Evolutionary conservation across 2,113 vertebrate species (phyloP), one percentile per base, ranked within the genome.

Genomic region (Spermophilus dauricus): DNA sequence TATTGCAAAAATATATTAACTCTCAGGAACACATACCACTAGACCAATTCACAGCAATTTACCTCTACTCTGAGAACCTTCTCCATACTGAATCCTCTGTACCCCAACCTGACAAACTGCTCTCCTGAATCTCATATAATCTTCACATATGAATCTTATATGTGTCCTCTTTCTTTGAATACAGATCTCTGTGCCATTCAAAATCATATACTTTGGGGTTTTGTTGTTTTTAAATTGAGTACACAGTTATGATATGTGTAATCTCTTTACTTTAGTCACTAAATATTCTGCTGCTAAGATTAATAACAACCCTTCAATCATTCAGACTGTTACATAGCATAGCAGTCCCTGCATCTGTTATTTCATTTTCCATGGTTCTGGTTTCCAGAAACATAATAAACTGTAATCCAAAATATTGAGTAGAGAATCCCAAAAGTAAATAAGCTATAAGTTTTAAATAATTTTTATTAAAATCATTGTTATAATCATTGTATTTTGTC

Each of bases 51-150:
- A n/a, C 1, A 76, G 39, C 28, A 73, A 58, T 75, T 78, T 30
- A 5, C 1, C 70, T 56, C 16, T 53, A 11, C 32, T 16, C 7
- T 28, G 5, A 56, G 5, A 42, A n/a, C 9, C 20, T 83, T 61
- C 63, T 4, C 4, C 13, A 17, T 5, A 8, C 3, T n/a, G 9
- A 89, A 26, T 34, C 51, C 18, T 72, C 85, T 32, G 4, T 53
- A 2, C 7, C 13, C 17, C 11, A 5, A 58, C 56, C 6, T 58
- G 20, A 58, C 56, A 58, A 48, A 58, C 0, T 8, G 7, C 1
- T 34, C 8, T 4, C 9, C 3, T n/a, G 12, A 89, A 26, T 37
- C 58, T 58, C 56, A 0, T 0, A 32, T 32, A 1, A 4, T 51
- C 1, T 4, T 56, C 56, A 58, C 18, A 20, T 22, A 22, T 22